Base-by-base conservation (phyloP, 2,797 vertebrate species). In the Acanthornis magna region DNA sequence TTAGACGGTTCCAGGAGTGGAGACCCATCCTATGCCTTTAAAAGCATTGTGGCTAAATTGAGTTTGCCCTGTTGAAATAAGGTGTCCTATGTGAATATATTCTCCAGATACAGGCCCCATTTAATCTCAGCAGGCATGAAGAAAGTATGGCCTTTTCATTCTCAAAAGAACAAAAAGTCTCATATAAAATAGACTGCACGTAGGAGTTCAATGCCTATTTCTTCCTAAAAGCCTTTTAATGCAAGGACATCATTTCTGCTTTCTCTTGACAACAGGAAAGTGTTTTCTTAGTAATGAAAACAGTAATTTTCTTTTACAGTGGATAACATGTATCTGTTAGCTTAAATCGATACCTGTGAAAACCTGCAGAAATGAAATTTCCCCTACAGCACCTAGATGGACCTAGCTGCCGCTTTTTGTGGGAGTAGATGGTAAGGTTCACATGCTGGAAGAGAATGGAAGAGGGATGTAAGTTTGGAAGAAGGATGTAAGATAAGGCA, bases 261-360 rank as follows among this genome's bases (percentile, higher is more conserved):
- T 94, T 79, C 58, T 81, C 50, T 75, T 84, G 73, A 81, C 70
- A 92, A 51, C 32, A 86, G 45, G 20, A 67, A 89, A 85, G 58
- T 75, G 88, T 89, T 89, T 87, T 78, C 78, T 91, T 91, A 89
- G 71, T 61, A 85, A 91, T 68, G 58, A 93, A 89, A 94, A 87
- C 18, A 87, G 62, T 85, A 87, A 71, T 95, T 94, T 85, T 86
- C 78, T 93, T 87, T 89, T 68, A 81, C 62, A 91, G 38, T 32
- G 26, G 30, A 68, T 72, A 79, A 89, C 82, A 75, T 16, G 9
- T 85, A 75, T 84, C 57, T 84, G 34, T 89, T 92, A 81, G 17
- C 42, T 94, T 75, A 78, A 87, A 87, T 61, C 2, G 0, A 72
- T 89, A 68, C 11, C 29, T 60, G 66, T 61, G 78, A 75, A 81